These are phyloP conservation scores for Enteromius fasciolatus DNA, from an alignment of 2,797 vertebrate genomes.

Conservation along the genomic window DNA sequence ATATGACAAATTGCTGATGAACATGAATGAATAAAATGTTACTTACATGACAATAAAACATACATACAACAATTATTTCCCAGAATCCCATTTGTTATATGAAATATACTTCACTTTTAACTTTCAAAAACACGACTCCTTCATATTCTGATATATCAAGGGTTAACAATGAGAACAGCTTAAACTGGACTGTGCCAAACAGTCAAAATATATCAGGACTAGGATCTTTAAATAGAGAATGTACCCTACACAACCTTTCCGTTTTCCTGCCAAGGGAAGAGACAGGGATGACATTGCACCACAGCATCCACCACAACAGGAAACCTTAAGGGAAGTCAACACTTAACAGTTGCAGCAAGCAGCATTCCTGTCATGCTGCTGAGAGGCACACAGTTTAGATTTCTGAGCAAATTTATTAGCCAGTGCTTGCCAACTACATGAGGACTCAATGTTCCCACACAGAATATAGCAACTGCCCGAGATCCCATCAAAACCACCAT, in stretches of 20 bases:
- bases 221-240: constrained; percentile 36
- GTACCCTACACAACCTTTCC: constrained; percentile 70
- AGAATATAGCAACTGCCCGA: constrained; percentile 46
- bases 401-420: constrained; percentile 69
- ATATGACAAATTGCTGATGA: not conserved
- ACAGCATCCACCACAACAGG: constrained; percentile 73
- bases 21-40: not conserved
- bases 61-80: not conserved
- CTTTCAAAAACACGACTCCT: not conserved
- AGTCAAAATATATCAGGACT: constrained; percentile 1
- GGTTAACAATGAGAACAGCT: not conserved
- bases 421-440: constrained; percentile 31
- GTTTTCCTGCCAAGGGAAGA: constrained; percentile 68
- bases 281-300: constrained; percentile 55
- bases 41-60: not conserved
- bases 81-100: not conserved
- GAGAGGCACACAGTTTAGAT: constrained; percentile 31
- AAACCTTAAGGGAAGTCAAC: constrained; percentile 72
- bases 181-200: constrained; percentile 7
- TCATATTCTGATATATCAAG: not conserved
- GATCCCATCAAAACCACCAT: constrained; percentile 45
- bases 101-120: not conserved
- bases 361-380: constrained; percentile 61
- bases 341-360: constrained; percentile 66
- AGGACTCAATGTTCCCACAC: constrained; percentile 61